Conservation (phyloP, 1,140 invertebrate species). For the Zaprionus gabonicus region DNA sequence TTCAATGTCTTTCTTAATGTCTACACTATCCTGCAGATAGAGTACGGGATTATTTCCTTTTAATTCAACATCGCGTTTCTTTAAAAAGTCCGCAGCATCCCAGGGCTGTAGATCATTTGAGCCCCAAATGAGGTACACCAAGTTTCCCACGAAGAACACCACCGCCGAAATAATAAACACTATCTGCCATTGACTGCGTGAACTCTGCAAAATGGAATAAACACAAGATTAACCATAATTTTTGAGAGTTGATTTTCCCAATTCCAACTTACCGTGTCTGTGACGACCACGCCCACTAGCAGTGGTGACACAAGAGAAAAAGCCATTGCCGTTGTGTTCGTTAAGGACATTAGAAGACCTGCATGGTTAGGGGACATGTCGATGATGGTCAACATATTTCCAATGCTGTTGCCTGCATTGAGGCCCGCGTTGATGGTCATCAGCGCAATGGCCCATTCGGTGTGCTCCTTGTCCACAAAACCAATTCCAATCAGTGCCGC, state of each 20-base stretch:
- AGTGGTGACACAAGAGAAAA: conserved; percentile 89
- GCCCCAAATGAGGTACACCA: conserved; percentile 88
- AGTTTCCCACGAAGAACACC: conserved; percentile 88
- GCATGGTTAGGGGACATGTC: conserved; percentile 91
- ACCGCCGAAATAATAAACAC: conserved; percentile 90
- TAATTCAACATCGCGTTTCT: neutral
- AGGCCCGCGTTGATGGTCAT: conserved; percentile 89
- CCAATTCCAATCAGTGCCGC: conserved; percentile 87
- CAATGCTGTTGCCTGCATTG: conserved; percentile 91
- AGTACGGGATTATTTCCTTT: neutral
- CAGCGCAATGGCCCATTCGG: conserved; percentile 86
- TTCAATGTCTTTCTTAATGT: neutral
- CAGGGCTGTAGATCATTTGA: conserved; percentile 87
- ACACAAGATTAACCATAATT: neutral
- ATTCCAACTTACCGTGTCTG: conserved; percentile 85
- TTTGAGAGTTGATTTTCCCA: neutral
- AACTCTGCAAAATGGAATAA: conserved; percentile 71
- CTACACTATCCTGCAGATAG: neutral
- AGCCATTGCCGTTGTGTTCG: conserved; percentile 89
- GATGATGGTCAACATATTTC: conserved; percentile 88
- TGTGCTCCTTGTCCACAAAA: conserved; percentile 83
- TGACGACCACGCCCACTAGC: conserved; percentile 87
- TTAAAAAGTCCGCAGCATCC: conserved; percentile 85
- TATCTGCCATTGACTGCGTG: conserved; percentile 87
- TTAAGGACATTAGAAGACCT: conserved; percentile 88